Evolutionary conservation across 2,888 invertebrate genomes (phyloP), one percentile per base, ranked within the genome.

Genomic region (Disparrhopalites patrizii): DNA sequence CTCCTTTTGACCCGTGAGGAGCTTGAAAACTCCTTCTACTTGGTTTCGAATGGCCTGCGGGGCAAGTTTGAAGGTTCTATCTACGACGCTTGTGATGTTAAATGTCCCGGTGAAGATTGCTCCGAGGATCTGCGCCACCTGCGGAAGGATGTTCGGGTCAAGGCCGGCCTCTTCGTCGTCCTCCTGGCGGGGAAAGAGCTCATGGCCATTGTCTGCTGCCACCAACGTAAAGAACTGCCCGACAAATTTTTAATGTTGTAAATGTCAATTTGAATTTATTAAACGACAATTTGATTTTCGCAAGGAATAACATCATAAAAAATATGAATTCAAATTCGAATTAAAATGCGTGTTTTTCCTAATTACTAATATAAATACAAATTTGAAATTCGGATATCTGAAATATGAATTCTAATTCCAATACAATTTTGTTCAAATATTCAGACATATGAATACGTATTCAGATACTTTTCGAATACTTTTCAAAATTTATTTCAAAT

Each of bases 91-190:
- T 0, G 74, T 70, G 18, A 75, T 66, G 36, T 75, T 75, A 27
- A 75, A 64, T 60, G 65, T 69, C 43, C 74, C 74, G 1, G 74
- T 68, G 62, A 75, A 75, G 43, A 75, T 74, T 13, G 75, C 74
- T 13, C 75, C 75, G 3, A 75, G 66, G 58, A 75, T 72, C 66
- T 74, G 73, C 3, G 72, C 71, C 0, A 75, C 75, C 68, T 75
- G 75, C 13, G 75, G 75, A 2, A 75, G 60, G 1, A 72, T 71
- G 33, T 73, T 72, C n/a, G 75, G 75, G 65, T 72, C 71, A 1
- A 73, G 65, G 0, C 70, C 68, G 2, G 65, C 58, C 1, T 43
- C 47, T 13, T 43, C 66, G n/a, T 65, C 63, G 3, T 65, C 68
- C 3, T 70, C 69, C n/a, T 50, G 56, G 8, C 52, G 27, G 13